phyloP scores from a whole-genome alignment of 2,113 vertebrate species.

The Mesembrinibis cayennensis region DNA sequence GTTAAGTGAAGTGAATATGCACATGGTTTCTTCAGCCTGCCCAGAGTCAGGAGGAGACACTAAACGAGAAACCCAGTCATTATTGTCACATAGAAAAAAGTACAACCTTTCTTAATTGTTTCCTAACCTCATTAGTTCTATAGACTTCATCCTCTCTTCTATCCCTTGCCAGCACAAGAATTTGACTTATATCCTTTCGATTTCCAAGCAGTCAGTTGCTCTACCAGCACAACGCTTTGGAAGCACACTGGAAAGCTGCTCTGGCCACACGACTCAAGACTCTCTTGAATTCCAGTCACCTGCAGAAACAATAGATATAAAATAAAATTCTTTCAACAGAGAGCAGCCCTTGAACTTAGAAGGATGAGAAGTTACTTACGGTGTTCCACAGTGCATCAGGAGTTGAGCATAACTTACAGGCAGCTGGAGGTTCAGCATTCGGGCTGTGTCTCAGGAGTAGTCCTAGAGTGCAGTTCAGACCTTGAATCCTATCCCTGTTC shows the following conservation, averaged over 20 bases:
- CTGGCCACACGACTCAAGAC: background rate
- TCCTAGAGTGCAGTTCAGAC: background rate
- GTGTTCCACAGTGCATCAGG: background rate
- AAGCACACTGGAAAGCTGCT: background rate
- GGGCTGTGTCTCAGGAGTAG: background rate
- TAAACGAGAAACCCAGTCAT: background rate
- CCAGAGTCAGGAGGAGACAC: background rate
- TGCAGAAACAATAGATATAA: background rate
- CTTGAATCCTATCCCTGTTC: background rate
- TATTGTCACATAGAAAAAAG: background rate
- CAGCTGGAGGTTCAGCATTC: fast-evolving
- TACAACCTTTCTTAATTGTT: background rate
- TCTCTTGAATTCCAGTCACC: background rate
- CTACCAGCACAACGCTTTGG: background rate
- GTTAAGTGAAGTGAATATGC: background rate
- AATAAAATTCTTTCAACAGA: background rate
- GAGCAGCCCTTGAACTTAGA: background rate
- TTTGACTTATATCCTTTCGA: background rate
- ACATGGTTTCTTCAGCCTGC: background rate
- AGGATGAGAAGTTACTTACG: background rate
- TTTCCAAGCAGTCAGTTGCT: background rate
- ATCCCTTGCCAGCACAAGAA: background rate
- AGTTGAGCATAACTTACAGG: background rate
- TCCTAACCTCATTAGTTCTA: background rate
- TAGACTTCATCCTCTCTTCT: background rate